Evolutionary conservation across 1,140 invertebrate species (phyloP).

Genomic region (Sitophilus oryzae): DNA sequence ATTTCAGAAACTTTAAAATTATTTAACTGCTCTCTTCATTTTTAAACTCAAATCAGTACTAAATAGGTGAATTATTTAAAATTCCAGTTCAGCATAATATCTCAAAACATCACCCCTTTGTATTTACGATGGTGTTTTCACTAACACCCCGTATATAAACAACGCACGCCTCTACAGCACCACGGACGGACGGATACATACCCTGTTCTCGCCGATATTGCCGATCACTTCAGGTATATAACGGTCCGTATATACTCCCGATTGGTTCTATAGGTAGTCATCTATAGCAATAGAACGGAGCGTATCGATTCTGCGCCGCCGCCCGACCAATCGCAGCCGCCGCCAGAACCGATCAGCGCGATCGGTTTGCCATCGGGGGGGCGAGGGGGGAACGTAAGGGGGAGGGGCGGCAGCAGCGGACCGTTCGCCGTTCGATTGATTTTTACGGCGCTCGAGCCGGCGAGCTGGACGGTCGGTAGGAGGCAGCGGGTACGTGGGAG

Average conservation of each 20-base stretch:
- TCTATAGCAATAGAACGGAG: constrained; percentile 46
- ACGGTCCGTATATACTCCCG: constrained; percentile 31
- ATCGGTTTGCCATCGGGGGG: constrained; percentile 18
- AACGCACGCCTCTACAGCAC: too few species aligned
- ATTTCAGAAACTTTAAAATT: too few species aligned
- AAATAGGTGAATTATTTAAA: too few species aligned
- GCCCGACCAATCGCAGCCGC: constrained; percentile 34
- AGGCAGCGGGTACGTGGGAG: background rate
- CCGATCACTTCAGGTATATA: constrained; percentile 21
- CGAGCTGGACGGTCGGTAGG: background rate
- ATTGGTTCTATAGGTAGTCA: constrained; percentile 46
- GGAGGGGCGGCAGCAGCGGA: constrained; percentile 4
- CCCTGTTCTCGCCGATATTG: constrained; percentile 17
- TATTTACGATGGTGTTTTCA: too few species aligned
- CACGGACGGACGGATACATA: too few species aligned
- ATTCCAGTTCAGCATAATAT: too few species aligned
- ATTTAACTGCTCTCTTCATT: too few species aligned
- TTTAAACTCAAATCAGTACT: too few species aligned
- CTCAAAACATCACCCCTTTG: too few species aligned
- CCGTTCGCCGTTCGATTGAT: constrained; percentile 25
- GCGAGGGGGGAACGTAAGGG: constrained; percentile 5
- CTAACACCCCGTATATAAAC: too few species aligned
- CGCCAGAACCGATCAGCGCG: constrained; percentile 25
- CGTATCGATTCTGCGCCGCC: constrained; percentile 44
- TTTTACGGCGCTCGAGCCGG: constrained; percentile 18